Evolutionary conservation across 2,888 invertebrate species (phyloP).

Genomic region (Platypus cylindrus): DNA sequence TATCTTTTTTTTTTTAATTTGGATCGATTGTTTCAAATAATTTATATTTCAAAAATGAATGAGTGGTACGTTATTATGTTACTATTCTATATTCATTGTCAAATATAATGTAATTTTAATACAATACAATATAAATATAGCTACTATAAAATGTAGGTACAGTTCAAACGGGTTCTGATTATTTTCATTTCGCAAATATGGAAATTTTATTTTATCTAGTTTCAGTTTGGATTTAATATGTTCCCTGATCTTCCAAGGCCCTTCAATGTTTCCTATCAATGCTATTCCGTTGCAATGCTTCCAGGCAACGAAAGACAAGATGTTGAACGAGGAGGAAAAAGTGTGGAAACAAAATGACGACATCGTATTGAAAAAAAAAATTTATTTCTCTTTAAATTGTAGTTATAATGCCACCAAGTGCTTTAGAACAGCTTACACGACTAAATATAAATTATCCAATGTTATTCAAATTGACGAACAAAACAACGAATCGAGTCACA

Average conservation of each 20-base stretch:
- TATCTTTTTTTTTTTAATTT: no score
- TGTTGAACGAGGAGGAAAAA: constrained; percentile 93
- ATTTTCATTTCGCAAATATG: no score
- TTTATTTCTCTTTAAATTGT: constrained; percentile 15
- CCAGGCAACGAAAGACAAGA: constrained; percentile 88
- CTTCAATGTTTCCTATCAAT: constrained; percentile 75
- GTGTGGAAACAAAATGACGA: constrained; percentile 40
- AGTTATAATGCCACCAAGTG: constrained; percentile 98
- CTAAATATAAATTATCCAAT: constrained; percentile 96
- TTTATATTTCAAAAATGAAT: no score
- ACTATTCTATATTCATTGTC: no score
- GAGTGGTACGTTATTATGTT: no score
- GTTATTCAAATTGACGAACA: constrained; percentile 91
- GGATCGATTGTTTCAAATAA: no score
- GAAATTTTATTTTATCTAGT: constrained; percentile 34
- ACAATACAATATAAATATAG: no score
- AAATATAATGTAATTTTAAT: no score
- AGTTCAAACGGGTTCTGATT: no score
- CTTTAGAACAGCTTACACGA: constrained; percentile 81
- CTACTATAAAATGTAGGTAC: no score
- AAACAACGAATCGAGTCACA: constrained; percentile 69
- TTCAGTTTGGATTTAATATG: constrained; percentile 81
- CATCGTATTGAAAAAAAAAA: background rate
- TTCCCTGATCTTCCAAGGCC: constrained; percentile 73
- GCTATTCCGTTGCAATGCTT: constrained; percentile 90